Evolutionary conservation across 2,888 invertebrate genomes (phyloP).

Genomic region (Conomelus anceps): DNA sequence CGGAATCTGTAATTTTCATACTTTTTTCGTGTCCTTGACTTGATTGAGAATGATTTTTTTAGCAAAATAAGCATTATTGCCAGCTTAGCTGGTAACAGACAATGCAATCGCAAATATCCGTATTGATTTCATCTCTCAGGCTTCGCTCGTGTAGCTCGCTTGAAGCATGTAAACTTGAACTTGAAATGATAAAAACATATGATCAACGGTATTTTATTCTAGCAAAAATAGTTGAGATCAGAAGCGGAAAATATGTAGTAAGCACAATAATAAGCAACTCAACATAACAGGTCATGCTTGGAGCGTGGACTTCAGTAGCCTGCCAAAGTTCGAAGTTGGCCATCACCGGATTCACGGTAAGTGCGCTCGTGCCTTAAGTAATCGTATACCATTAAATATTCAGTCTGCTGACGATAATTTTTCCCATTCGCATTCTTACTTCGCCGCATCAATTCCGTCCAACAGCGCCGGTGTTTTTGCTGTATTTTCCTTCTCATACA

Average conservation of each 20-base stretch:
- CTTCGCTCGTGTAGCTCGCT: too few relatives aligned
- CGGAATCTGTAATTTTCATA: too few relatives aligned
- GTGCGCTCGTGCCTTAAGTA: not conserved
- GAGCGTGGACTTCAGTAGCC: too few relatives aligned
- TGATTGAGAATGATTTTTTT: too few relatives aligned
- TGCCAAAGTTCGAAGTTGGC: not conserved
- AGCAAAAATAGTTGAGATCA: not conserved
- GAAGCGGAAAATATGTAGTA: not conserved
- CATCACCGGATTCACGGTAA: not conserved
- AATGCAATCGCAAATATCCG: too few relatives aligned
- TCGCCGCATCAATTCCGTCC: not conserved
- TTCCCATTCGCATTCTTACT: not conserved
- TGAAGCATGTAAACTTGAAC: not conserved
- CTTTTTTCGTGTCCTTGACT: too few relatives aligned
- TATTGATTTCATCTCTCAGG: too few relatives aligned
- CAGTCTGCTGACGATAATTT: not conserved
- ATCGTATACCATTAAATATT: not conserved
- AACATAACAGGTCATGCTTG: too few relatives aligned
- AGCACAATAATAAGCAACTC: not conserved
- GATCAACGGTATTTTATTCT: not conserved
- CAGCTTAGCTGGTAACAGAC: too few relatives aligned
- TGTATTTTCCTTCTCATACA: not conserved
- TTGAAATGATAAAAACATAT: not conserved
- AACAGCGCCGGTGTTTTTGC: not conserved
- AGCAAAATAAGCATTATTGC: too few relatives aligned